phyloP scores from a whole-genome alignment of 2,888 invertebrate genomes.

The Chymomyza caudatula region DNA sequence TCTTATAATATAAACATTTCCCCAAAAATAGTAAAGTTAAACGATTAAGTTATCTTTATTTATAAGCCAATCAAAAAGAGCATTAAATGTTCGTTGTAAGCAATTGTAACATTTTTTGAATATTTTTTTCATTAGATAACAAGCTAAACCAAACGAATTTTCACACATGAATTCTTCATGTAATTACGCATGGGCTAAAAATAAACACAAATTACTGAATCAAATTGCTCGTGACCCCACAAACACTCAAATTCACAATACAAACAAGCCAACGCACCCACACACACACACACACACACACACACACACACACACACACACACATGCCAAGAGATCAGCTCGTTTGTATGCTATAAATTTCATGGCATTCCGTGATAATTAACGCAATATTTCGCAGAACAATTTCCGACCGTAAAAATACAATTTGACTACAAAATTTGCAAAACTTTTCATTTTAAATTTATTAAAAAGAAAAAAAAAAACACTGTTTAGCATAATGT shows the following conservation, averaged over 20 bases:
- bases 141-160: conserved; percentile 35
- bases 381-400: conserved; percentile 50
- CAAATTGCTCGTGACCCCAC: conserved; percentile 37
- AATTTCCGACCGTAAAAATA: not conserved
- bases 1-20: no score
- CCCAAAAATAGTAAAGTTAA: no score
- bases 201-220: conserved; percentile 49
- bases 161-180: conserved; percentile 58
- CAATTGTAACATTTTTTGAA: conserved; percentile 15
- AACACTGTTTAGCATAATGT: conserved; percentile 45
- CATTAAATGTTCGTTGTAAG: not conserved
- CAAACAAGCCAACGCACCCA: no score
- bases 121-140: conserved; percentile 28
- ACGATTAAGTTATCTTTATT: no score
- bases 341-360: conserved; percentile 30
- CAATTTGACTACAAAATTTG: not conserved
- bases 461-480: not conserved
- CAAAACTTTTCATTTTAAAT: not conserved
- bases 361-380: conserved; percentile 54
- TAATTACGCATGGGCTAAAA: conserved; percentile 58
- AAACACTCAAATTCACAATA: conserved; percentile 9
- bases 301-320: not conserved
- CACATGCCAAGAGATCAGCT: conserved; percentile 5
- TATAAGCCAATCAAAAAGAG: no score
- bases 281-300: conserved; percentile 1